These are phyloP conservation scores for Episyrphus balteatus DNA, from an alignment of 1,140 invertebrate species.

Conservation along the genomic window DNA sequence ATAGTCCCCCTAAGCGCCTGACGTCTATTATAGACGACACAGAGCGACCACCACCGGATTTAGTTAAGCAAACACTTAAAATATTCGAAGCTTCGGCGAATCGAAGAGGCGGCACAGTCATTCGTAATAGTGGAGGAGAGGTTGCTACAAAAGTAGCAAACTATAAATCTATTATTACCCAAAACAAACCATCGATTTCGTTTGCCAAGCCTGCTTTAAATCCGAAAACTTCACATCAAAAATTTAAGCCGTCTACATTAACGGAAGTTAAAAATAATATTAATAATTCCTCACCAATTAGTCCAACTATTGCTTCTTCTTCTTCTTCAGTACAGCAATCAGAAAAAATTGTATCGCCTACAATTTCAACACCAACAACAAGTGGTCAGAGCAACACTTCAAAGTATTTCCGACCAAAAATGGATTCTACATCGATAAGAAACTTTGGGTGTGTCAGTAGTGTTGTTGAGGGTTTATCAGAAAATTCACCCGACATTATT, in stretches of 20 bases:
- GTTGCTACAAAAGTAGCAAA: slow-evolving; percentile 54
- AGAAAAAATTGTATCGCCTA: slow-evolving; percentile 4
- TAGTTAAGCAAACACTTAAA: slow-evolving; percentile 70
- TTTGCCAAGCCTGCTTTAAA: slow-evolving; percentile 39
- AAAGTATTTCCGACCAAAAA: background rate
- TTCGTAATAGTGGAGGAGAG: slow-evolving; percentile 43
- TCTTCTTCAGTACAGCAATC: slow-evolving; percentile 16
- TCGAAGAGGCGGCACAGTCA: slow-evolving; percentile 33
- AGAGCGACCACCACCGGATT: slow-evolving; percentile 72
- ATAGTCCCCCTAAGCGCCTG: slow-evolving; percentile 47
- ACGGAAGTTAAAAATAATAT: background rate
- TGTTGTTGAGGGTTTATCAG: background rate
- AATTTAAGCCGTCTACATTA: background rate
- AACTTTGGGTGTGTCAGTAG: background rate
- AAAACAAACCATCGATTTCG: slow-evolving; percentile 25
- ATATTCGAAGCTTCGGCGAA: slow-evolving; percentile 68
- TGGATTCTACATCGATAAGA: background rate
- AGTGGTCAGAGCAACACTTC: slow-evolving; percentile 8
- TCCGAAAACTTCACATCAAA: slow-evolving; percentile 19
- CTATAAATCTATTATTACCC: slow-evolving; percentile 52
- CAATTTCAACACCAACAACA: slow-evolving; percentile 7
- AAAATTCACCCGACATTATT: slow-evolving; percentile 6
- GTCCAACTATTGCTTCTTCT: slow-evolving; percentile 14
- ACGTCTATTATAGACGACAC: slow-evolving; percentile 61
- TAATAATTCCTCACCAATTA: background rate